A percentile compares a stretch with the other conserved stretches of the same genome.
phyloP scores from a whole-genome alignment of 2,888 invertebrate species.

The Coleophora flavipennella region DNA sequence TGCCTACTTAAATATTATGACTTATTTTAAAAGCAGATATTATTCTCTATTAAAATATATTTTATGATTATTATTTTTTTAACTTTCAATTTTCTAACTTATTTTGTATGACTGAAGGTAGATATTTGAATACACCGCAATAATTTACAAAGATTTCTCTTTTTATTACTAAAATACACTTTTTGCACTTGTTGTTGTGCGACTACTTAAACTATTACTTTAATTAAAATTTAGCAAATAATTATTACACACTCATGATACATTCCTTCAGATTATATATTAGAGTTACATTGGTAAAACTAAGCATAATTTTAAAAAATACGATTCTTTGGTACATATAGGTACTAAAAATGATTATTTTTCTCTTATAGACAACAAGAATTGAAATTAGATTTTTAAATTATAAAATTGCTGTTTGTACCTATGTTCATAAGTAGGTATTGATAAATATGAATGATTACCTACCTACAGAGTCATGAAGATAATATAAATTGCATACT shows the following conservation, averaged over 20 bases:
- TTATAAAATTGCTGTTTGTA: no score
- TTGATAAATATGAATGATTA: slow-evolving; percentile 44
- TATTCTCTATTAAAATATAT: slow-evolving; percentile 21
- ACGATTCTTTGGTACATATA: background rate
- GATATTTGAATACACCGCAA: slow-evolving; percentile 13
- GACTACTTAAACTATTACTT: no score
- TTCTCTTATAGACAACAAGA: no score
- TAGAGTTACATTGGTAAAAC: background rate
- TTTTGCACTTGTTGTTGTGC: slow-evolving; percentile 27
- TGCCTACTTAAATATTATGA: background rate
- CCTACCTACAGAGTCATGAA: no score
- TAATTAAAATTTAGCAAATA: no score
- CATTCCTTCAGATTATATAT: no score
- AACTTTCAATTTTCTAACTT: slow-evolving; percentile 7
- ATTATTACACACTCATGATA: no score
- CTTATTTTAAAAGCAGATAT: slow-evolving; percentile 12
- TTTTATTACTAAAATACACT: slow-evolving; percentile 65
- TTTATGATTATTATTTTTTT: slow-evolving; percentile 12
- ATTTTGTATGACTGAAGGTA: slow-evolving; percentile 17
- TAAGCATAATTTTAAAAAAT: background rate
- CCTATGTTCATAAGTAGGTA: background rate
- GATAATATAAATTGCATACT: background rate
- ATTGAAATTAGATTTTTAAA: no score
- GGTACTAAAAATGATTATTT: no score
- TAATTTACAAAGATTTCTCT: slow-evolving; percentile 37